Evolutionary conservation across 2,113 vertebrate species (phyloP), one percentile per base, ranked within the genome.

Genomic region (Monopterus albus): DNA sequence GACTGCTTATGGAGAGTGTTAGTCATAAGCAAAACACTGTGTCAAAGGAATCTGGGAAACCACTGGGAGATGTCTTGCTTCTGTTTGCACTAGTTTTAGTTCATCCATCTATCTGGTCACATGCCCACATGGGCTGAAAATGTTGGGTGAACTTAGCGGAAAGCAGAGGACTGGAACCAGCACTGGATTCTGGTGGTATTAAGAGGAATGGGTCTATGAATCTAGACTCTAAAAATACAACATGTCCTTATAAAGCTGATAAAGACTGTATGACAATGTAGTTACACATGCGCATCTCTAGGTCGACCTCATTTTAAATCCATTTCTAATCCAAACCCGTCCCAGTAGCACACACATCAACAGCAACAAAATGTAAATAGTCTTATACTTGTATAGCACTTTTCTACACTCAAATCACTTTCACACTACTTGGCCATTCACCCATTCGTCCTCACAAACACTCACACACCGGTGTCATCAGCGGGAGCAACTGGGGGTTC

Each of bases 1-100:
- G 79, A 55, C 68, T 38, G 75, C 72, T 75, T 33, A 49, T 21
- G 78, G 80, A 79, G 82, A 70, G 62, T 65, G 75, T 79, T 78
- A 87, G 84, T 85, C 82, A 82, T 66, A 74, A 74, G 72, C 17
- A 83, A 63, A 89, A 81, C 56, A 87, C 45, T 35, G 57, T 4
- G 25, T 52, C 40, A 57, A 55, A 58, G 12, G 76, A 71, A 64
- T 74, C 67, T 56, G 10, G 58, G 62, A 47, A 21, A 58, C 52
- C 57, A 49, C 6, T 33, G 31, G 45, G 36, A 55, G 31, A 50
- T 61, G 4, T 51, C 5, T 53, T 60, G 51, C 62, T 72, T 78
- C 63, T 53, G 62, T 74, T 74, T 70, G 31, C 46, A 47, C 20
- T 31, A 26, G 18, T 46, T 61, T 63, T 33, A 31, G 38, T n/a